Conservation (phyloP, 2,888 invertebrate genomes). For the Mesorhabditis spiculigera region DNA sequence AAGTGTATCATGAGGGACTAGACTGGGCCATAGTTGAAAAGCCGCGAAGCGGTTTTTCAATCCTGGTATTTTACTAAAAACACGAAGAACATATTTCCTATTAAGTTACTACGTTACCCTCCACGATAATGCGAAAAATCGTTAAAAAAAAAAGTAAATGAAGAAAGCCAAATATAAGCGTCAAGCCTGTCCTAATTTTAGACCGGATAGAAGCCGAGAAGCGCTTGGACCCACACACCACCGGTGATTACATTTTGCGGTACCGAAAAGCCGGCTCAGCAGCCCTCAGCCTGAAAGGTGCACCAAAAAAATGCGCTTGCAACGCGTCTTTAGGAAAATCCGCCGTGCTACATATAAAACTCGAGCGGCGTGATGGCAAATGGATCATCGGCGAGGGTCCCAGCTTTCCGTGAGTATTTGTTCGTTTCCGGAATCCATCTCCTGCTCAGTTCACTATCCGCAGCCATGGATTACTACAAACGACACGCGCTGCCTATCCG, state of each 20-base stretch:
- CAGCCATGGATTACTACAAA: slow-evolving; percentile 44
- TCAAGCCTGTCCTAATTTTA: slow-evolving; percentile 15
- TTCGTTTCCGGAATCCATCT: slow-evolving; percentile 11
- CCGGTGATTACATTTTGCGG: slow-evolving; percentile 49
- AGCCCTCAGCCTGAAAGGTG: slow-evolving; percentile 38
- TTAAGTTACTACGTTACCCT: too few species aligned
- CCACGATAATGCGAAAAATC: too few species aligned
- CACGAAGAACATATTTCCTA: too few species aligned
- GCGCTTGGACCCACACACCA: slow-evolving; percentile 28
- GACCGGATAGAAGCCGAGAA: slow-evolving; percentile 53
- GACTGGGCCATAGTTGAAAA: too few species aligned
- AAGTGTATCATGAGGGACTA: too few species aligned
- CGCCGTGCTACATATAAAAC: slow-evolving; percentile 53
- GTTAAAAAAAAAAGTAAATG: too few species aligned
- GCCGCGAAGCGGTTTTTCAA: too few species aligned
- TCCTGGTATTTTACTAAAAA: too few species aligned
- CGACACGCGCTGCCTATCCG: slow-evolving; percentile 51
- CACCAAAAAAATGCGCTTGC: neutral
- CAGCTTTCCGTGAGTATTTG: slow-evolving; percentile 19
- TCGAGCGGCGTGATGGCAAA: slow-evolving; percentile 41
- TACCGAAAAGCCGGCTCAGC: slow-evolving; percentile 39
- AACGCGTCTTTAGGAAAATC: slow-evolving; percentile 11
- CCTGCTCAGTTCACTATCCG: slow-evolving; percentile 39
- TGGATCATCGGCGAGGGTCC: slow-evolving; percentile 51
- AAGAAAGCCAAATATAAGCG: too few species aligned